These are phyloP conservation scores for Phylloscopus trochiloides DNA, from an alignment of 2,113 vertebrate genomes.

Conservation along the genomic window DNA sequence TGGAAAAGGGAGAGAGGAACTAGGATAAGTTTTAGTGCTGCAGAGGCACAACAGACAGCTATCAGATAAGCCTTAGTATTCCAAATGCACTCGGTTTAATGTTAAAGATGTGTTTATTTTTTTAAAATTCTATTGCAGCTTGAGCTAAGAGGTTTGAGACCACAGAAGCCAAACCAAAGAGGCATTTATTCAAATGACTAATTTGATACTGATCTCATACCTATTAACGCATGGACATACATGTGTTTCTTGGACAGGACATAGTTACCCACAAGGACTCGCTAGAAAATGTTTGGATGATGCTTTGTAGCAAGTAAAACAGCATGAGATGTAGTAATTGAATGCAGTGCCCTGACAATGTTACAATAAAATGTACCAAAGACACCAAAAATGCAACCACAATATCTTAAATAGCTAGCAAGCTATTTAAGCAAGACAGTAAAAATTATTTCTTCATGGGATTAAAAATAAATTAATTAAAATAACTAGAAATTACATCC, in stretches of 20 bases:
- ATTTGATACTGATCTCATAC: background rate
- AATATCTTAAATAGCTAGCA: slow-evolving; percentile 27
- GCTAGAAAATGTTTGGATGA: background rate
- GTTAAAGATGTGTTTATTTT: background rate
- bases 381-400: slow-evolving; percentile 43
- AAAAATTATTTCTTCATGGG: slow-evolving; percentile 25
- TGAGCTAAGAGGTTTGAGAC: background rate
- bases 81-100: background rate
- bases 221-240: background rate
- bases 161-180: background rate
- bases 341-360: slow-evolving; percentile 23
- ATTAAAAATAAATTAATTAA: slow-evolving; percentile 53
- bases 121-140: background rate
- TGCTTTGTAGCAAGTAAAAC: slow-evolving; percentile 30
- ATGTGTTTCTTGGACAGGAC: background rate
- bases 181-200: background rate
- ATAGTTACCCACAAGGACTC: background rate
- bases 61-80: background rate
- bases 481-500: background rate
- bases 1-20: background rate
- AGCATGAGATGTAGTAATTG: slow-evolving; percentile 45
- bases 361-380: slow-evolving; percentile 30
- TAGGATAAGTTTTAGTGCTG: background rate
- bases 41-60: background rate
- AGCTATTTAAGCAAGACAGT: background rate